Conservation (phyloP, 2,888 invertebrate genomes). For the Oegoconia quadripuncta region DNA sequence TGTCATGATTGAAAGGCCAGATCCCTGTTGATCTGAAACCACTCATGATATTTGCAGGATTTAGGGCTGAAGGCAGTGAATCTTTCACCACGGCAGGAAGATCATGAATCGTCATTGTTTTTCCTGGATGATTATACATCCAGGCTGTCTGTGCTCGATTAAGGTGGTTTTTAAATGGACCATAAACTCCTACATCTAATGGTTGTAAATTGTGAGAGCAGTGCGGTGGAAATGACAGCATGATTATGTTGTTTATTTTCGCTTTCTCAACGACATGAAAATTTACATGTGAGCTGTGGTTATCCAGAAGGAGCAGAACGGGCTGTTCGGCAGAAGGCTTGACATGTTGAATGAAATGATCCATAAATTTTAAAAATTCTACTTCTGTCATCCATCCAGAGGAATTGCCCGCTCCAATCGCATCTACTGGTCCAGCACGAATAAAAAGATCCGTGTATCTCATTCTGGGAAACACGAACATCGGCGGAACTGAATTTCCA, state of each 20-base stretch:
- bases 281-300: neutral
- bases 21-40: constrained; percentile 29
- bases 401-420: constrained; percentile 24
- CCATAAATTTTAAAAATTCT: constrained; percentile 24
- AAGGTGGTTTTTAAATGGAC: constrained; percentile 30
- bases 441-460: constrained; percentile 27
- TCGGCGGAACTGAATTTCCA: constrained; percentile 31
- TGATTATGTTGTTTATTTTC: constrained; percentile 22
- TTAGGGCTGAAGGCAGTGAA: constrained; percentile 25
- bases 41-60: constrained; percentile 15
- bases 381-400: constrained; percentile 32
- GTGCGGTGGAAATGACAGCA: constrained; percentile 31
- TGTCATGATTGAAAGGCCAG: constrained; percentile 25
- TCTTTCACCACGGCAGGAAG: constrained; percentile 25
- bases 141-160: constrained; percentile 28
- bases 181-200: constrained; percentile 26
- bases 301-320: neutral
- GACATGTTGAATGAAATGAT: constrained; percentile 26
- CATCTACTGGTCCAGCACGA: constrained; percentile 25
- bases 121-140: constrained; percentile 31
- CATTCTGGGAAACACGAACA: constrained; percentile 30
- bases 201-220: constrained; percentile 33
- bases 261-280: constrained; percentile 7
- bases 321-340: neutral
- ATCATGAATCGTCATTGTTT: constrained; percentile 32